Percentiles rank a stretch among this genome's conserved stretches.
These are phyloP conservation scores for Mechanitis mazaeus DNA, from an alignment of 2,888 invertebrate genomes.

Conservation along the genomic window DNA sequence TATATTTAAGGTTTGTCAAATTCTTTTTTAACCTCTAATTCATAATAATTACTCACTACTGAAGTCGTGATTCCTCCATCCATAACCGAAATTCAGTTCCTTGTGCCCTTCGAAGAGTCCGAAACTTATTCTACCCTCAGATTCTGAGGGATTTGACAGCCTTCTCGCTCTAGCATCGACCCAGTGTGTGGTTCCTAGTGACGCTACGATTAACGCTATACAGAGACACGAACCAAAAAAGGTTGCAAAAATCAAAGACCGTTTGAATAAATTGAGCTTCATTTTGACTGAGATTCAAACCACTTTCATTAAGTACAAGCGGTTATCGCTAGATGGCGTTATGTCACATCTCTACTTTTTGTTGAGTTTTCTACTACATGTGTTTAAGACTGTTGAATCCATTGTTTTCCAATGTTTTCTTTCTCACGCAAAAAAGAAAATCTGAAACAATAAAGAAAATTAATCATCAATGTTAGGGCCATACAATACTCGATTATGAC, in stretches of 20 bases:
- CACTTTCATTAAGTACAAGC: slow-evolving; percentile 39
- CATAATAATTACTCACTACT: slow-evolving; percentile 79
- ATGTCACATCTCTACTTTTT: slow-evolving; percentile 51
- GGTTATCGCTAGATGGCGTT: slow-evolving; percentile 55
- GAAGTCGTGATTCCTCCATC: slow-evolving; percentile 84
- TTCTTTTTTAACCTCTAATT: too few species aligned
- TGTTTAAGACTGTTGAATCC: slow-evolving; percentile 42
- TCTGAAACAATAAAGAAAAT: slow-evolving; percentile 49
- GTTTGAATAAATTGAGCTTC: slow-evolving; percentile 82
- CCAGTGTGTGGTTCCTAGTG: slow-evolving; percentile 91
- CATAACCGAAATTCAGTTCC: slow-evolving; percentile 85
- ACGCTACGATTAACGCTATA: slow-evolving; percentile 85
- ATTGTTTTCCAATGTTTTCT: slow-evolving; percentile 49
- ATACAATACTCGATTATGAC: too few species aligned
- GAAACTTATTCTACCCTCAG: slow-evolving; percentile 86
- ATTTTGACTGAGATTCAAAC: slow-evolving; percentile 42
- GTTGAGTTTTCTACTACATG: slow-evolving; percentile 49
- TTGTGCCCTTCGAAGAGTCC: slow-evolving; percentile 93
- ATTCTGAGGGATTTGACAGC: slow-evolving; percentile 79
- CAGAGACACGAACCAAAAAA: slow-evolving; percentile 87
- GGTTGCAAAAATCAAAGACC: slow-evolving; percentile 88
- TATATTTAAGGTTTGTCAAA: too few species aligned
- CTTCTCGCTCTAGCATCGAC: slow-evolving; percentile 84
- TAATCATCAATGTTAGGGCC: not conserved
- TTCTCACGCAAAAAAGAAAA: slow-evolving; percentile 47